A percentile compares a stretch with the other conserved stretches of the same genome.
These are phyloP conservation scores for Lampropteryx suffumata DNA, from an alignment of 2,888 invertebrate species.

Conservation along the genomic window DNA sequence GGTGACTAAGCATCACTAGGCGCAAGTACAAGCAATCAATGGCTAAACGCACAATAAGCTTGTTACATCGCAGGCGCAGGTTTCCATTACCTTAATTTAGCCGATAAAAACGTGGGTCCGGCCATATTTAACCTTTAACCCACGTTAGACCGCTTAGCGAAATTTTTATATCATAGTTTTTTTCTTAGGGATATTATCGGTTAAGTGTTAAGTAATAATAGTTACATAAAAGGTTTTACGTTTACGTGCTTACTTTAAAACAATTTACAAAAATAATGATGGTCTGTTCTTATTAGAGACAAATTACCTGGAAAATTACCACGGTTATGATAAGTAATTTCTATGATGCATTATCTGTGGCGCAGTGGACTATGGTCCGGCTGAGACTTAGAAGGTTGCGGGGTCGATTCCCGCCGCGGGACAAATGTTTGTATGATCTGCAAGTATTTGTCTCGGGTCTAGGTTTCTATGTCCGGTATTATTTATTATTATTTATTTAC, in stretches of 20 bases:
- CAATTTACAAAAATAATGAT: conserved; percentile 12
- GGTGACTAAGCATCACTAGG: conserved; percentile 6
- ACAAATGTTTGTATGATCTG: too few relatives aligned
- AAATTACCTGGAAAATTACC: conserved; percentile 7
- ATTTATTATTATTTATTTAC: too few relatives aligned
- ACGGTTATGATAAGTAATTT: not conserved
- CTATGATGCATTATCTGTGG: too few relatives aligned
- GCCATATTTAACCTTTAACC: conserved; percentile 66
- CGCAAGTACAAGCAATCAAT: conserved; percentile 58
- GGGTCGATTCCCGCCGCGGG: too few relatives aligned
- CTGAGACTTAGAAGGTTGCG: too few relatives aligned
- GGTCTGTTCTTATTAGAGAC: conserved; percentile 1
- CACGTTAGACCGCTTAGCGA: conserved; percentile 31
- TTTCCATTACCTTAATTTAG: conserved; percentile 69
- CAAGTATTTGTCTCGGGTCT: too few relatives aligned
- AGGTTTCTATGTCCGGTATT: too few relatives aligned
- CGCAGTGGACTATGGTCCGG: too few relatives aligned
- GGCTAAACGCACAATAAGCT: conserved; percentile 61
- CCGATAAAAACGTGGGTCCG: conserved; percentile 59
- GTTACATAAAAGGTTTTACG: not conserved
- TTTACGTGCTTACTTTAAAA: conserved; percentile 8
- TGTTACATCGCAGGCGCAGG: conserved; percentile 59
- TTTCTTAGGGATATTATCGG: conserved; percentile 27
- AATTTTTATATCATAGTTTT: conserved; percentile 31
- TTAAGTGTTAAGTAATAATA: conserved; percentile 1